These are phyloP conservation scores for Stichopus horrens DNA, from an alignment of 53 echinoderm and acorn worm genomes.

Conservation along the genomic window DNA sequence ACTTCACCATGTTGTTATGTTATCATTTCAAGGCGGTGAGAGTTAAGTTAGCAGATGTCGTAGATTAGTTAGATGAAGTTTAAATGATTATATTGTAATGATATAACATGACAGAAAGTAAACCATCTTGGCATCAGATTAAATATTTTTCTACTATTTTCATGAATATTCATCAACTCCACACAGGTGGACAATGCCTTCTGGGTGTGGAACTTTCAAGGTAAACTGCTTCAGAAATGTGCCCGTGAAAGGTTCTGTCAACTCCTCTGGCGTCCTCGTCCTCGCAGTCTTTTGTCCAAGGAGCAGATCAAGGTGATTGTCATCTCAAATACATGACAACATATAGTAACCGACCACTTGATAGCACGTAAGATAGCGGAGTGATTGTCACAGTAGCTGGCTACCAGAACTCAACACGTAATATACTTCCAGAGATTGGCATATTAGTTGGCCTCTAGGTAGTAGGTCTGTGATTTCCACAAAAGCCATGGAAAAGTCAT, in stretches of 20 bases:
- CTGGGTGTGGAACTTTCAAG: slow-evolving; percentile 99
- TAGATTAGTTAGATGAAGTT: too few species aligned
- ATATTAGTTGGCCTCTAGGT: too few species aligned
- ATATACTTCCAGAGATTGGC: too few species aligned
- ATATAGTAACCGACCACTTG: not conserved
- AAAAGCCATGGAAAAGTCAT: too few species aligned
- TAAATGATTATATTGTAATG: not conserved
- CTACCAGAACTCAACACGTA: not conserved
- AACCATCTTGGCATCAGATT: not conserved
- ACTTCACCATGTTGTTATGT: too few species aligned
- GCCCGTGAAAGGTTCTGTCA: slow-evolving; percentile 91
- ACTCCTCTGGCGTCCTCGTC: slow-evolving; percentile 92
- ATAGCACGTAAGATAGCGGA: too few species aligned
- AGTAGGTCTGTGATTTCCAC: too few species aligned
- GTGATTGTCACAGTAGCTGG: not conserved
- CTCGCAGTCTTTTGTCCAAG: slow-evolving; percentile 60
- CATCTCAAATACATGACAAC: not conserved
- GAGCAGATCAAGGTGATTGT: slow-evolving; percentile 78
- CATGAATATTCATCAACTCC: too few species aligned
- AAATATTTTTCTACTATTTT: not conserved
- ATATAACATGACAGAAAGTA: not conserved
- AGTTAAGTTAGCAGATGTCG: too few species aligned
- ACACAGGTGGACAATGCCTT: slow-evolving; percentile 95
- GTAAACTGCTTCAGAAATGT: slow-evolving; percentile 88
- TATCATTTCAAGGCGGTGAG: too few species aligned